Conservation (phyloP, 35 echinoderm and acorn worm genomes). For the Heliocidaris erythrogramma region DNA sequence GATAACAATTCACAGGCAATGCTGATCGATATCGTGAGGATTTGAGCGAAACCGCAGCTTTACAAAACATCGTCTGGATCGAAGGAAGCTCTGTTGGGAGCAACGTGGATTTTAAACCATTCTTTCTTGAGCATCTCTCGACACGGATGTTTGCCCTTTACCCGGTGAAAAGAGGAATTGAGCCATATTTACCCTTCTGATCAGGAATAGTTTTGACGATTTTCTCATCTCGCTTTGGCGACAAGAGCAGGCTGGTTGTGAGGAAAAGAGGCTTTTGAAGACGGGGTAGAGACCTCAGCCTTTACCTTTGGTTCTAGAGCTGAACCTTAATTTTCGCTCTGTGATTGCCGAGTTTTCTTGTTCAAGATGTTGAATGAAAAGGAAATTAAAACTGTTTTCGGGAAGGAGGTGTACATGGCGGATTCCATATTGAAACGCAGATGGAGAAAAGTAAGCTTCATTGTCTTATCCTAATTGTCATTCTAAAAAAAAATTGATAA, state of each 20-base stretch:
- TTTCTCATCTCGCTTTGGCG: neutral
- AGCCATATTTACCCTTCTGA: neutral
- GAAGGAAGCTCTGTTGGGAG: neutral
- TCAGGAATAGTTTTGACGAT: neutral
- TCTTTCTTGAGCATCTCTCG: neutral
- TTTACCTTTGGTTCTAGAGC: neutral
- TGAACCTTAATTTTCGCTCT: neutral
- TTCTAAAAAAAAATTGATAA: too few relatives aligned
- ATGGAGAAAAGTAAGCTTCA: constrained; percentile 65
- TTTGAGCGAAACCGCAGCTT: constrained; percentile 13
- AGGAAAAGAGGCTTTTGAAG: too few relatives aligned
- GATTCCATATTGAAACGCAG: constrained; percentile 76
- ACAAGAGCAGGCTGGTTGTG: neutral
- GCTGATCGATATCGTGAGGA: neutral
- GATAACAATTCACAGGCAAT: neutral
- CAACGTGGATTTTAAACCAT: neutral
- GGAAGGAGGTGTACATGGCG: constrained; percentile 73
- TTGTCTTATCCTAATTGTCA: too few relatives aligned
- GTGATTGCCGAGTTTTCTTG: neutral
- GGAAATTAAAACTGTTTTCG: constrained; percentile 46
- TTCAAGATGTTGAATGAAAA: neutral
- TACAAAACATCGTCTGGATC: neutral
- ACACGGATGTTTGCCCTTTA: neutral
- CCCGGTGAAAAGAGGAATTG: neutral
- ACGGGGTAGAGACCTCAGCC: neutral